These are phyloP conservation scores for Drosophila falleni DNA, from an alignment of 2,888 invertebrate genomes.

Conservation along the genomic window DNA sequence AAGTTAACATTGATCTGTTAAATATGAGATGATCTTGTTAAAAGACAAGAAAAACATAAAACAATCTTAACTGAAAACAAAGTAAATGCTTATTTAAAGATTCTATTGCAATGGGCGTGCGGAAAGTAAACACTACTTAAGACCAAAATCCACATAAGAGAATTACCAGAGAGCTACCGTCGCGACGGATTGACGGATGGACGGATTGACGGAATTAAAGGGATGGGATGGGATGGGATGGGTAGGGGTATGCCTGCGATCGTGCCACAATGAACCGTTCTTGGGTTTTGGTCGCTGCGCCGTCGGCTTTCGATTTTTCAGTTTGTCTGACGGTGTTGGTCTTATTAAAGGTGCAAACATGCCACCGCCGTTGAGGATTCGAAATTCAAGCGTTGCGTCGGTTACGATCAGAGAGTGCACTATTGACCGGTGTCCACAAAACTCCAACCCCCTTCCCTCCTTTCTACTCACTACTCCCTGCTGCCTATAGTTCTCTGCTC, in stretches of 20 bases:
- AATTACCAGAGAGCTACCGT: conserved; percentile 35
- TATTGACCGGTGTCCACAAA: conserved; percentile 4
- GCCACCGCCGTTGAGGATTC: conserved; percentile 75
- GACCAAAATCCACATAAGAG: conserved; percentile 20
- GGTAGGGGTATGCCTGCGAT: conserved; percentile 22
- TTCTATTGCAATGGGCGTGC: conserved; percentile 54
- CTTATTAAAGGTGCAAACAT: conserved; percentile 83
- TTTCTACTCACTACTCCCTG: background rate
- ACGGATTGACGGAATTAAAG: background rate
- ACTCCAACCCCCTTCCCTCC: background rate
- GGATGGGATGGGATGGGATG: background rate
- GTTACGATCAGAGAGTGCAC: conserved; percentile 68
- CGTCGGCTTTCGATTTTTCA: conserved; percentile 49
- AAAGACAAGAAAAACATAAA: conserved; percentile 34
- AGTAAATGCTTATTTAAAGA: conserved; percentile 45
- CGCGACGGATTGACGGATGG: background rate
- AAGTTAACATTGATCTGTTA: conserved; percentile 46
- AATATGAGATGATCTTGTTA: conserved; percentile 52
- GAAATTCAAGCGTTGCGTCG: conserved; percentile 59
- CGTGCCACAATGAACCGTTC: conserved; percentile 44
- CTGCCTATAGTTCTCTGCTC: conserved; percentile 23
- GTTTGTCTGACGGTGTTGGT: conserved; percentile 60
- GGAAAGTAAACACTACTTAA: conserved; percentile 48
- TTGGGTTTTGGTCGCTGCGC: conserved; percentile 1
- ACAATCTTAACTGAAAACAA: conserved; percentile 39